Percentiles rank a stretch among this genome's conserved stretches.
phyloP scores from a whole-genome alignment of 2,113 vertebrate genomes.

The Lycaon pictus region DNA sequence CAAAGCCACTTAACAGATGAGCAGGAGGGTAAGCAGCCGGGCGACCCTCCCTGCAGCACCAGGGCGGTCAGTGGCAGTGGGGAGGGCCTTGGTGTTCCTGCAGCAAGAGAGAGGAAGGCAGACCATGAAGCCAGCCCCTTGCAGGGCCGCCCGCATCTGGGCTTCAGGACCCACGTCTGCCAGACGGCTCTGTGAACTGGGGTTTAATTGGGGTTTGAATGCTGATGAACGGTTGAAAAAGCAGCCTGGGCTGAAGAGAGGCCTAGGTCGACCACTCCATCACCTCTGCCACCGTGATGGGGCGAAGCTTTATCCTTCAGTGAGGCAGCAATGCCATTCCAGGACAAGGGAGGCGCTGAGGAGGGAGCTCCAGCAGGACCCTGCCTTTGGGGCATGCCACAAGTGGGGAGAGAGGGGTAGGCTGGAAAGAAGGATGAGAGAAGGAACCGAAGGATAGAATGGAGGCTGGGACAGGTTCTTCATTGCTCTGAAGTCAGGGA shows the following conservation, averaged over 20 bases:
- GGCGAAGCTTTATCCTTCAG: neutral
- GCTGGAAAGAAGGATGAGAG: neutral
- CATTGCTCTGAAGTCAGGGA: neutral
- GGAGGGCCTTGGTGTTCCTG: neutral
- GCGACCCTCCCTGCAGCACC: neutral
- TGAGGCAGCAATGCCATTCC: neutral
- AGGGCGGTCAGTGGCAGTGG: neutral
- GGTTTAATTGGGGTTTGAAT: conserved; percentile 37
- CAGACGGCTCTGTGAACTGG: neutral
- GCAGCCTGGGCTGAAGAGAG: neutral
- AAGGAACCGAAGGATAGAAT: neutral
- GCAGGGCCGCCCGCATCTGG: neutral
- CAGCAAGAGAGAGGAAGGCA: neutral
- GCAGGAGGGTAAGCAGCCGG: neutral
- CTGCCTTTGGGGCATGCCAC: no score
- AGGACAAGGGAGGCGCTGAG: neutral
- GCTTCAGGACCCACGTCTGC: neutral
- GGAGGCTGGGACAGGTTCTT: neutral
- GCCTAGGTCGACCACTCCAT: neutral
- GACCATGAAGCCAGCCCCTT: neutral
- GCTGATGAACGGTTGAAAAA: conserved; percentile 26
- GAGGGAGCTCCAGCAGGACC: neutral
- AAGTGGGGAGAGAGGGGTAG: neutral
- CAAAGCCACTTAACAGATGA: neutral
- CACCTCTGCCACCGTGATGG: rapidly evolving